Evolutionary conservation across 2,888 invertebrate genomes (phyloP), one percentile per base, ranked within the genome.

Genomic region (Xestobium rufovillosum): DNA sequence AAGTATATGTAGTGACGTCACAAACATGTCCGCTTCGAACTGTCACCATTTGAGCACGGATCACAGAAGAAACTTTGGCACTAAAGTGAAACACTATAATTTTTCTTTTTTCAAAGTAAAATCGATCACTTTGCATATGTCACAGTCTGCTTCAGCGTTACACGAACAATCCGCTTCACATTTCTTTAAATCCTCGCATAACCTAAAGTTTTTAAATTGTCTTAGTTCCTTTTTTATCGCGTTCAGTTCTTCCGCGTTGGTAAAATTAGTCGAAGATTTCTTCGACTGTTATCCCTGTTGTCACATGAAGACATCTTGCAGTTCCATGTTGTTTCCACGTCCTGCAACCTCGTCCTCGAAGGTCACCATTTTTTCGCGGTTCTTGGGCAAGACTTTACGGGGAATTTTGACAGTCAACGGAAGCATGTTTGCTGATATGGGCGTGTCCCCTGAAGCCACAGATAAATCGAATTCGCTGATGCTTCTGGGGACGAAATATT

Each of bases 281-380:
- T 49, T 45, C 53, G 53, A 53, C 43, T 63, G 64, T 59, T 64
- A 62, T 59, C 60, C 61, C 53, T 57, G 60, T 51, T 73, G 79
- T 85, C 83, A 86, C 85, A 85, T 86, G 61, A 85, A 86, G 52
- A 85, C 80, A 61, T 84, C 84, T 39, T 78, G 78, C 31, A 76
- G 67, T 41, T 71, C 23, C 23, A 8, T 6, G 23, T 6, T 6
- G 34, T 42, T 43, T 39, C 49, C 33, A 26, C 47, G 39, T 12
- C 51, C 55, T 32, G 47, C 70, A 68, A 55, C 69, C 64, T 84
- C 83, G 59, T 85, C 85, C 58, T 84, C 83, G 54, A 85, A 85
- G 3, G 84, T 85, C 25, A 85, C 84, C 78, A 83, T 79, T 61
- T 83, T 83, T 60, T 83, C 83, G 32, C 80, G 70, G 39, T 73